These are phyloP conservation scores for Orchestes rusci DNA, from an alignment of 2,888 invertebrate species.

Conservation along the genomic window DNA sequence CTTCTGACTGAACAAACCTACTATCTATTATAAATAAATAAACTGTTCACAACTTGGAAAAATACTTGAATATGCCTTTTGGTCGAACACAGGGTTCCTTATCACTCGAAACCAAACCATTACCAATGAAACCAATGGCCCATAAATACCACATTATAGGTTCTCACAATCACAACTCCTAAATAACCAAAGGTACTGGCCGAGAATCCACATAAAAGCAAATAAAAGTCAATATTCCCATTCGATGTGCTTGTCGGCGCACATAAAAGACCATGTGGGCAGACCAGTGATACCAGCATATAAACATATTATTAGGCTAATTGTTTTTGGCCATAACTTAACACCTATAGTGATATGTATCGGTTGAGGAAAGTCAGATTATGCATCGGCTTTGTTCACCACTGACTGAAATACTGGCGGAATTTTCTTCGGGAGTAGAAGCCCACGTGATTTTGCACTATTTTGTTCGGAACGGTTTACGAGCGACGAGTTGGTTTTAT, in stretches of 20 bases:
- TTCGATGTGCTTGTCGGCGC: constrained; percentile 21
- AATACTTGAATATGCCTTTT: too few relatives aligned
- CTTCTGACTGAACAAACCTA: too few relatives aligned
- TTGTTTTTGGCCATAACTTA: constrained; percentile 41
- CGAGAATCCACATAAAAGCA: constrained; percentile 9
- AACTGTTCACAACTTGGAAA: too few relatives aligned
- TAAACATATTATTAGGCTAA: constrained; percentile 41
- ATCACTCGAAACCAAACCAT: too few relatives aligned
- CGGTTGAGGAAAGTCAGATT: constrained; percentile 28
- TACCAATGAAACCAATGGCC: too few relatives aligned
- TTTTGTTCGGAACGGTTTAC: too few relatives aligned
- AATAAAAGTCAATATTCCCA: constrained; percentile 21
- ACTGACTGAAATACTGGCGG: constrained; percentile 42
- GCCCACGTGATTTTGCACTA: too few relatives aligned
- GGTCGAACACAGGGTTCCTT: too few relatives aligned
- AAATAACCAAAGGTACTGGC: constrained; percentile 12
- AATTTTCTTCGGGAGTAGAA: too few relatives aligned
- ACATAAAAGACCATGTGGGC: constrained; percentile 29
- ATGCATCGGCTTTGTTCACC: constrained; percentile 33
- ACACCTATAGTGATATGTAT: constrained; percentile 37
- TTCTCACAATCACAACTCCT: constrained; percentile 11
- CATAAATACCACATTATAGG: constrained; percentile 5
- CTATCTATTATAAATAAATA: too few relatives aligned
- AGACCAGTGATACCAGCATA: constrained; percentile 32
- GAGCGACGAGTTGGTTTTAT: too few relatives aligned